phyloP scores from a whole-genome alignment of 2,797 vertebrate genomes.

The Discoglossus pictus region DNA sequence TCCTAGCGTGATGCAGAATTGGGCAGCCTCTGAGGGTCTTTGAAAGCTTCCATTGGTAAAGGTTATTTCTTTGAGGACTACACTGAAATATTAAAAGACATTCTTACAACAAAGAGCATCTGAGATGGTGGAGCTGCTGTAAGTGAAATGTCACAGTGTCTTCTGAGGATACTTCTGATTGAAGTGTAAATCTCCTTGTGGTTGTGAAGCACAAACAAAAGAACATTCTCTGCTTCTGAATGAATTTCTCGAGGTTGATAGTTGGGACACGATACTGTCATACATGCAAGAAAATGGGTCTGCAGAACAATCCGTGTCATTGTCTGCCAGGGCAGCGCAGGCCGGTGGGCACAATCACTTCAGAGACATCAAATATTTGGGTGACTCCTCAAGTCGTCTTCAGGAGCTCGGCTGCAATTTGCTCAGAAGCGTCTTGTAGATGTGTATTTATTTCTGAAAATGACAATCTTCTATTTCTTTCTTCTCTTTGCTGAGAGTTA shows the following conservation, averaged over 20 bases:
- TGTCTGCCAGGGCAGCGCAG: too few species aligned
- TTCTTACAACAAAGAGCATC: constrained; percentile 35
- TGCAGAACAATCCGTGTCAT: neutral
- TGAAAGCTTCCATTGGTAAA: constrained; percentile 28
- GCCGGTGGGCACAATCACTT: neutral
- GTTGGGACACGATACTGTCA: neutral
- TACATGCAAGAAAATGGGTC: constrained; percentile 4
- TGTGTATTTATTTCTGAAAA: neutral
- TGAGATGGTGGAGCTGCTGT: constrained; percentile 11
- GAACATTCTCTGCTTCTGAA: constrained; percentile 2
- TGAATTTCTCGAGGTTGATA: constrained; percentile 16
- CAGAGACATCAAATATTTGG: neutral
- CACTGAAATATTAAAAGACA: constrained; percentile 33
- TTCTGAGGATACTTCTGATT: constrained; percentile 37
- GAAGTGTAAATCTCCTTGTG: constrained; percentile 46
- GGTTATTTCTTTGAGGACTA: constrained; percentile 40
- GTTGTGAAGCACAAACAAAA: constrained; percentile 33
- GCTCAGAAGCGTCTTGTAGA: neutral
- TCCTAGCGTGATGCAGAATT: neutral
- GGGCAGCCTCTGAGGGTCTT: constrained; percentile 4
- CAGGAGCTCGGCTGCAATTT: neutral
- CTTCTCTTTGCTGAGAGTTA: too few species aligned
- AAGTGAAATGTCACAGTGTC: constrained; percentile 44
- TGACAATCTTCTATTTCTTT: too few species aligned
- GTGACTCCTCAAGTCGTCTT: neutral